These are phyloP conservation scores for Acrossocheilus wenchowensis DNA, from an alignment of 2,797 vertebrate genomes.

Conservation along the genomic window DNA sequence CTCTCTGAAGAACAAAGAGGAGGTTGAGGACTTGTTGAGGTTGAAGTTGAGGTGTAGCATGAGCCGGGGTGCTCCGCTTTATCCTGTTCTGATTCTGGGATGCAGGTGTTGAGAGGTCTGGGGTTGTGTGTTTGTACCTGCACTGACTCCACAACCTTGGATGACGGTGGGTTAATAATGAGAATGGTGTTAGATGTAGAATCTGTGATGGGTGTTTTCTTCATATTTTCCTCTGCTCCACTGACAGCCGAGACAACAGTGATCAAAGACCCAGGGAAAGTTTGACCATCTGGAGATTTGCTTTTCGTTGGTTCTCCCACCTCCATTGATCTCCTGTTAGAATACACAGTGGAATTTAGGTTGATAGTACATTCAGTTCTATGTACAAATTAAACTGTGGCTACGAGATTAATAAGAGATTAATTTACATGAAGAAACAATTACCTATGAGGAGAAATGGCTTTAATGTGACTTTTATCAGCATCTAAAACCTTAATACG, in stretches of 20 bases:
- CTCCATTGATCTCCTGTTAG: slow-evolving; percentile 13
- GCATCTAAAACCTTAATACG: not conserved
- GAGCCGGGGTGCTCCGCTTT: slow-evolving; percentile 50
- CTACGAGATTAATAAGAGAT: not conserved
- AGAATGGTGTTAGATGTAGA: slow-evolving; percentile 11
- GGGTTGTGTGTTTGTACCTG: slow-evolving; percentile 66
- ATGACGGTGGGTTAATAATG: slow-evolving; percentile 47
- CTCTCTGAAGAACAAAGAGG: slow-evolving; percentile 67
- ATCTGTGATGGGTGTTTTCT: slow-evolving; percentile 12
- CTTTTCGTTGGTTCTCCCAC: not conserved
- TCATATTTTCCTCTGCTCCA: not conserved
- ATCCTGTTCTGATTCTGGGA: slow-evolving; percentile 44
- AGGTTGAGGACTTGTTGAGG: slow-evolving; percentile 69
- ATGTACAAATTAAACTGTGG: not conserved
- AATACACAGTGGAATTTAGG: slow-evolving; percentile 5
- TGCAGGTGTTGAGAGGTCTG: slow-evolving; percentile 54
- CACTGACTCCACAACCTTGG: slow-evolving; percentile 49
- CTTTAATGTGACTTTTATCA: slow-evolving; percentile 10
- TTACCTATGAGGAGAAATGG: slow-evolving; percentile 68
- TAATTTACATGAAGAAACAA: slow-evolving; percentile 30
- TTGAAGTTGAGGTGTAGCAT: slow-evolving; percentile 57
- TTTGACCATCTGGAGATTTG: not conserved
- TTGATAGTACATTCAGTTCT: not conserved
- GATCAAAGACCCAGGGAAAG: not conserved
- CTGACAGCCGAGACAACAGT: not conserved